These are phyloP conservation scores for Crematogaster levior DNA, from an alignment of 2,888 invertebrate species.

Conservation along the genomic window DNA sequence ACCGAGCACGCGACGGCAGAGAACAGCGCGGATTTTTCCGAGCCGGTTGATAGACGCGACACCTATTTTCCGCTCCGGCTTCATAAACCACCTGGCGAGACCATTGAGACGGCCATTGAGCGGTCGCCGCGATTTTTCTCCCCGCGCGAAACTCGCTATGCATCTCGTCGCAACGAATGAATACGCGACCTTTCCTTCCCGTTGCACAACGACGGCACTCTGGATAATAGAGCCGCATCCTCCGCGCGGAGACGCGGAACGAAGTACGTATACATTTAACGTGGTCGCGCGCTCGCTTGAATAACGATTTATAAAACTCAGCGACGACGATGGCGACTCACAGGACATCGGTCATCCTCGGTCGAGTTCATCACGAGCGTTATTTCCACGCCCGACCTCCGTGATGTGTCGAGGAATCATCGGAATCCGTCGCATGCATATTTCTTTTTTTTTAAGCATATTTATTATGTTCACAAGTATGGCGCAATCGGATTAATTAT, in stretches of 20 bases:
- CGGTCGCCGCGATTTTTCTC: slow-evolving; percentile 56
- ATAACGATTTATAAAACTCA: slow-evolving; percentile 61
- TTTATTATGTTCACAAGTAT: slow-evolving; percentile 12
- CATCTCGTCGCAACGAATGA: slow-evolving; percentile 49
- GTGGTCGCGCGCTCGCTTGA: slow-evolving; percentile 40
- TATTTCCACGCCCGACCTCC: slow-evolving; percentile 43
- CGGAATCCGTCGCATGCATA: neutral
- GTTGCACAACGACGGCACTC: slow-evolving; percentile 56
- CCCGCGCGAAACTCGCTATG: slow-evolving; percentile 41
- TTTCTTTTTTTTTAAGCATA: neutral
- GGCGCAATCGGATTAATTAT: slow-evolving; percentile 37
- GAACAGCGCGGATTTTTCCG: slow-evolving; percentile 32
- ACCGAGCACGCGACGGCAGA: slow-evolving; percentile 21
- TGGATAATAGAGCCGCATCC: slow-evolving; percentile 57
- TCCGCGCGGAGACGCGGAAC: slow-evolving; percentile 37
- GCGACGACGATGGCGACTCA: slow-evolving; percentile 15
- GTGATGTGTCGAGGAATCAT: slow-evolving; percentile 15
- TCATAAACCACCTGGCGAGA: slow-evolving; percentile 49
- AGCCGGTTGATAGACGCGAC: slow-evolving; percentile 43
- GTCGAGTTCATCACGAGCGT: slow-evolving; percentile 40
- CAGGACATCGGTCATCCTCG: slow-evolving; percentile 27
- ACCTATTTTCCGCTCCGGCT: slow-evolving; percentile 45
- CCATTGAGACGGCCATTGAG: slow-evolving; percentile 48
- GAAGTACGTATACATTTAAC: slow-evolving; percentile 12
- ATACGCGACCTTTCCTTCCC: slow-evolving; percentile 58